phyloP scores from a whole-genome alignment of 2,113 vertebrate genomes.

The Tursiops truncatus region DNA sequence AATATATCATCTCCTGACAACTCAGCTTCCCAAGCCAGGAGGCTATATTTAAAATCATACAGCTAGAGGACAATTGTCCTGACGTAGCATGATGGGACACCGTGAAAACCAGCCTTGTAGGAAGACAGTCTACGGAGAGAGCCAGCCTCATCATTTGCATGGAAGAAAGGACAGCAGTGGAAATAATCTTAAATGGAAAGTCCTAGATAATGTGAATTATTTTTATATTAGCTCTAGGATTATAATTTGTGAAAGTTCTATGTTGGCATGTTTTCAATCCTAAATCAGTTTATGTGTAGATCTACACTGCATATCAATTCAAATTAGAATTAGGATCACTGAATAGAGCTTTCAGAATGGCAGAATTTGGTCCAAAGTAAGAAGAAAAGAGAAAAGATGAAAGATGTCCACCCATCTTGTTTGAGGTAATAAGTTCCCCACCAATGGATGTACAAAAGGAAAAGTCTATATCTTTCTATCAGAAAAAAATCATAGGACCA shows the following conservation, averaged over 20 bases:
- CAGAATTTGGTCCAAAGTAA: background rate
- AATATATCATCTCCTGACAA: background rate
- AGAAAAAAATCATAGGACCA: background rate
- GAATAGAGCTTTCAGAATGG: background rate
- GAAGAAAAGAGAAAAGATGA: background rate
- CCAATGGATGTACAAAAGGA: background rate
- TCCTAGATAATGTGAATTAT: background rate
- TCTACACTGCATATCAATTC: background rate
- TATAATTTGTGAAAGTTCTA: background rate
- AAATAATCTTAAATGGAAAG: background rate
- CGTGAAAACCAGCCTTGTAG: background rate
- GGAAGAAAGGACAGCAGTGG: background rate
- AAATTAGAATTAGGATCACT: background rate
- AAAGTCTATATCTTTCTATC: background rate
- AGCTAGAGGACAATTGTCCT: background rate
- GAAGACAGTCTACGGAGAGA: background rate
- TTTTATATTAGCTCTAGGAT: background rate
- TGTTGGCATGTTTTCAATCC: background rate
- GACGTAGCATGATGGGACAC: background rate
- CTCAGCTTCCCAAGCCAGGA: background rate
- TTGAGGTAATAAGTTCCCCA: background rate
- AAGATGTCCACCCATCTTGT: background rate
- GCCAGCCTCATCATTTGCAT: background rate
- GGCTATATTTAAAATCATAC: background rate
- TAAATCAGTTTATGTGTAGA: background rate